Evolutionary conservation across 2,888 invertebrate species (phyloP).

Genomic region (Plutella xylostella): DNA sequence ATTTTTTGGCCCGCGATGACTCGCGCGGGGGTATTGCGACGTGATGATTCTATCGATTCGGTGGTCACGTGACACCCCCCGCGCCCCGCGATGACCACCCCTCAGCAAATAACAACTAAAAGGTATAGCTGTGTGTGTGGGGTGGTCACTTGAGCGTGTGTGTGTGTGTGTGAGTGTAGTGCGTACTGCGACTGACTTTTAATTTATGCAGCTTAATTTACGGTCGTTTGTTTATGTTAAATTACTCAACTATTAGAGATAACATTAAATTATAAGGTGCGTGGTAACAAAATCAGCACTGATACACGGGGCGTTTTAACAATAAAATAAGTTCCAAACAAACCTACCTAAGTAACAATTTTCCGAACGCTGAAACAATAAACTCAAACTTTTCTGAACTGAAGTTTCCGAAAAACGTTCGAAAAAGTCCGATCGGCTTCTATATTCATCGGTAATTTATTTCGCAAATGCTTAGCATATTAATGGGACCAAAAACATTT

Average conservation of each 20-base stretch:
- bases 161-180: no score
- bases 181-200: no score
- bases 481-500: slow-evolving; percentile 8
- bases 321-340: no score
- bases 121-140: neutral
- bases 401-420: no score
- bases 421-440: neutral
- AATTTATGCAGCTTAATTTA: no score
- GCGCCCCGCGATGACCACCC: slow-evolving; percentile 20
- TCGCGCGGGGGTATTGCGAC: slow-evolving; percentile 13
- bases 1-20: slow-evolving; percentile 1
- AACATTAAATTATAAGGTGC: no score
- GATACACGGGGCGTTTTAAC: no score
- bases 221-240: no score
- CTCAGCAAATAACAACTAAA: slow-evolving; percentile 15
- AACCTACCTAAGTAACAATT: no score
- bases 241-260: no score
- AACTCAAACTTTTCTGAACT: neutral
- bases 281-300: no score
- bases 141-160: neutral
- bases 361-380: no score
- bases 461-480: slow-evolving; percentile 5
- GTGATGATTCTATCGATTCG: slow-evolving; percentile 66
- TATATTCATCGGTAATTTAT: slow-evolving; percentile 3
- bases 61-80: slow-evolving; percentile 26